Evolutionary conservation across 2,797 vertebrate species (phyloP), one percentile per base, ranked within the genome.

Genomic region (Caiman crocodilus): DNA sequence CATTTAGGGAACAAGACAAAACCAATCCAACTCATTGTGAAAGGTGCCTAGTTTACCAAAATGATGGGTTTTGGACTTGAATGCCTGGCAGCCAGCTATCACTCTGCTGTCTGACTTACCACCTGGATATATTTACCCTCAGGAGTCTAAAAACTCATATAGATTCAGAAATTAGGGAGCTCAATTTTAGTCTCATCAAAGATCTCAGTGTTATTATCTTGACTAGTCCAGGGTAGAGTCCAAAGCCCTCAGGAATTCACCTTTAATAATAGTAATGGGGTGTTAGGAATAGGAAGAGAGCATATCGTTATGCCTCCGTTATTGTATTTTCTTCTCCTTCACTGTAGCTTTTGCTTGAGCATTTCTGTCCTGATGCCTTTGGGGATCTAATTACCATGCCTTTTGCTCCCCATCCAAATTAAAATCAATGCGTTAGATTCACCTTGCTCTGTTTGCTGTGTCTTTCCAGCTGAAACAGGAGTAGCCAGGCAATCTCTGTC

Each of bases 331-430:
- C 25, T 56, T 32, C 67, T 76, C 83, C 12, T 63, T 92, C 86
- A 50, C 26, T n/a, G 3, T 50, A 1, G 18, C 59, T 82, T 42
- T 88, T 75, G 58, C 69, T 87, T 57, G 79, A 76, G 87, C 82
- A 82, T 81, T 64, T 80, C 42, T 0, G 8, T 94, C 89, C 63
- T 88, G 74, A 28, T 85, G 65, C 61, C 71, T 85, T 42, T 50
- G 71, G 71, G 18, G 60, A 80, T 85, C 80, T 85, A 76, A 91
- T 76, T 96, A 92, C 74, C 57, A 69, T 92, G 84, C 73, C 59
- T 95, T 93, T 95, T 61, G 56, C 76, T 73, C 84, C 89, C 94
- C 90, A 90, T 79, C 94, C 88, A 92, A 95, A 97, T 96, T 88
- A 93, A 97, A 97, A 95, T 93, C 95, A 92, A 85, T 15, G 4